Percentiles rank a stretch among this genome's conserved stretches.
Evolutionary conservation across 2,113 vertebrate genomes (phyloP).

Genomic region (Puffinus mauretanicus): DNA sequence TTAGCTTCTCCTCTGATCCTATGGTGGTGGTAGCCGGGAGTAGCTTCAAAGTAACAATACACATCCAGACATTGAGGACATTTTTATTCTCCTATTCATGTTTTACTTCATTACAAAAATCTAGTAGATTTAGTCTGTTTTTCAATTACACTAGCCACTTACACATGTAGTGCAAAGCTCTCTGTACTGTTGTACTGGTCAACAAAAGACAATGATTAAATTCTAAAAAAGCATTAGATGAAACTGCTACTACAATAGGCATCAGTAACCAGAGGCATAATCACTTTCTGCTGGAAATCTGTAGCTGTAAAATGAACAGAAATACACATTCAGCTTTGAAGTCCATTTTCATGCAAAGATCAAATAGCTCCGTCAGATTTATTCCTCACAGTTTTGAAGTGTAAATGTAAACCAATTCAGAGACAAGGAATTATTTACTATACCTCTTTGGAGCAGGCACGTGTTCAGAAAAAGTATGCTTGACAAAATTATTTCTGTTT

Average conservation of each 20-base stretch:
- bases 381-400: slow-evolving; percentile 76
- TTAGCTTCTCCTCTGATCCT: slow-evolving; percentile 75
- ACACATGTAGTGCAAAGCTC: slow-evolving; percentile 71
- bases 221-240: slow-evolving; percentile 82
- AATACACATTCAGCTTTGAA: slow-evolving; percentile 78
- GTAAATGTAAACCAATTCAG: slow-evolving; percentile 77
- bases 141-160: slow-evolving; percentile 87
- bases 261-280: slow-evolving; percentile 80
- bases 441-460: not conserved
- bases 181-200: slow-evolving; percentile 81
- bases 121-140: slow-evolving; percentile 78
- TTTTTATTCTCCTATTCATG: slow-evolving; percentile 83
- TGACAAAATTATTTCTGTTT: slow-evolving; percentile 1
- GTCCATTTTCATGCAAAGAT: slow-evolving; percentile 84
- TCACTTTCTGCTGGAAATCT: slow-evolving; percentile 75
- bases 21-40: slow-evolving; percentile 71
- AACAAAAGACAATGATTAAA: slow-evolving; percentile 95
- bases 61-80: slow-evolving; percentile 74
- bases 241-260: slow-evolving; percentile 80
- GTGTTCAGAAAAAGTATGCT: slow-evolving; percentile 2
- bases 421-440: slow-evolving; percentile 73
- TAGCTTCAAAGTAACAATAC: slow-evolving; percentile 81
- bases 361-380: slow-evolving; percentile 79
- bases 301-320: slow-evolving; percentile 72
- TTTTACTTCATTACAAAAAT: slow-evolving; percentile 82